Conservation (phyloP, 2,888 invertebrate genomes). For the Eudasyphora cyanicolor region DNA sequence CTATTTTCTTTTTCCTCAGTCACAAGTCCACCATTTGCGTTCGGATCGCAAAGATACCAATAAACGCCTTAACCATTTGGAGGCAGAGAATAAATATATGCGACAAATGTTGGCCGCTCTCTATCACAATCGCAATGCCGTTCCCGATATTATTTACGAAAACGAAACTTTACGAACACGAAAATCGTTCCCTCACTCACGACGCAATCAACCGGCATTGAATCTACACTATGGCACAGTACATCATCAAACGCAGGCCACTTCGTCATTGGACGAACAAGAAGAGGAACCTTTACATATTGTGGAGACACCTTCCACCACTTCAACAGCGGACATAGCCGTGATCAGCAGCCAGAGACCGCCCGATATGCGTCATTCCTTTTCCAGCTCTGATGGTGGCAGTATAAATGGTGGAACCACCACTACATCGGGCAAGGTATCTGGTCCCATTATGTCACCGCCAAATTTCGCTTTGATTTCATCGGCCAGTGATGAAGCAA, state of each 20-base stretch:
- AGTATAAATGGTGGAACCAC: conserved; percentile 58
- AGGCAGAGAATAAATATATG: conserved; percentile 84
- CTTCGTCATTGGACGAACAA: conserved; percentile 72
- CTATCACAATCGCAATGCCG: conserved; percentile 71
- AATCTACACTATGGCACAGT: conserved; percentile 78
- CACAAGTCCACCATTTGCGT: conserved; percentile 84
- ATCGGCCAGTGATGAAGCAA: conserved; percentile 59
- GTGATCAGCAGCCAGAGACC: conserved; percentile 61
- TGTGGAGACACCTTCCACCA: conserved; percentile 61
- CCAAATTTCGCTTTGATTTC: conserved; percentile 69
- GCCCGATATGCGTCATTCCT: conserved; percentile 68
- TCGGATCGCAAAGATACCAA: conserved; percentile 85
- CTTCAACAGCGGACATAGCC: conserved; percentile 63
- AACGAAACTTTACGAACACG: conserved; percentile 75
- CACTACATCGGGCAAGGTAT: conserved; percentile 30
- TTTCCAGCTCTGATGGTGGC: conserved; percentile 73
- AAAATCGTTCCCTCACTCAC: conserved; percentile 71
- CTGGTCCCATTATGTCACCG: conserved; percentile 66
- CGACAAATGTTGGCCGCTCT: conserved; percentile 77
- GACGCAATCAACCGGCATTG: conserved; percentile 72
- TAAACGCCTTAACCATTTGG: conserved; percentile 85
- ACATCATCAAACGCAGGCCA: conserved; percentile 73
- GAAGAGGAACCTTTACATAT: conserved; percentile 70
- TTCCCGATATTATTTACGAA: conserved; percentile 76
- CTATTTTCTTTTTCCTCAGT: conserved; percentile 79